Percentiles rank a stretch among this genome's conserved stretches.
These are phyloP conservation scores for Eumacrocentrus americanus DNA, from an alignment of 2,888 invertebrate species.

Conservation along the genomic window DNA sequence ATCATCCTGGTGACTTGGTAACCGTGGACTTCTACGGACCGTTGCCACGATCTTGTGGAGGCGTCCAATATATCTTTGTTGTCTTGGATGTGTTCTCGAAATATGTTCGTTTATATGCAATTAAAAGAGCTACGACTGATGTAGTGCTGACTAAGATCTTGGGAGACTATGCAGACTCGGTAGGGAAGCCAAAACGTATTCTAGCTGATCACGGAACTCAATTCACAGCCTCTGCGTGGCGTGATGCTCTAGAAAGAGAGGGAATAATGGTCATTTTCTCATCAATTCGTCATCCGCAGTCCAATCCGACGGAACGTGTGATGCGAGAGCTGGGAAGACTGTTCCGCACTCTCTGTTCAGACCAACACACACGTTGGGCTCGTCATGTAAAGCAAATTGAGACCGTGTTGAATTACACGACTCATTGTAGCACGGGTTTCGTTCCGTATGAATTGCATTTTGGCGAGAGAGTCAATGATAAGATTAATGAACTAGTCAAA, in stretches of 20 bases:
- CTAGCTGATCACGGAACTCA: conserved; percentile 17
- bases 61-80: no score
- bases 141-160: no score
- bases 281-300: conserved; percentile 17
- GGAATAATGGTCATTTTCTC: conserved; percentile 3
- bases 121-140: no score
- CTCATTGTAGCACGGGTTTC: conserved; percentile 11
- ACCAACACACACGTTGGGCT: no score
- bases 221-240: conserved; percentile 16
- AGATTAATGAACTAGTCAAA: not conserved
- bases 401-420: conserved; percentile 7
- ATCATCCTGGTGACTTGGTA: conserved; percentile 6
- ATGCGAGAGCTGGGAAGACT: conserved; percentile 19
- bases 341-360: no score
- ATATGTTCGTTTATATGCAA: no score
- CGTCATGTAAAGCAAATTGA: not conserved
- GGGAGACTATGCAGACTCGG: no score
- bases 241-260: not conserved
- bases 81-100: no score
- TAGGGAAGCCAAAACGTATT: conserved; percentile 3
- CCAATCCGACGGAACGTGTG: conserved; percentile 24
- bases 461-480: not conserved
- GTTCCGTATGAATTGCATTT: conserved; percentile 15
- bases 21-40: conserved; percentile 23
- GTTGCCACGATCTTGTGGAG: no score